Base-by-base conservation (phyloP, 2,797 vertebrate genomes). In the Anniella stebbinsi region DNA sequence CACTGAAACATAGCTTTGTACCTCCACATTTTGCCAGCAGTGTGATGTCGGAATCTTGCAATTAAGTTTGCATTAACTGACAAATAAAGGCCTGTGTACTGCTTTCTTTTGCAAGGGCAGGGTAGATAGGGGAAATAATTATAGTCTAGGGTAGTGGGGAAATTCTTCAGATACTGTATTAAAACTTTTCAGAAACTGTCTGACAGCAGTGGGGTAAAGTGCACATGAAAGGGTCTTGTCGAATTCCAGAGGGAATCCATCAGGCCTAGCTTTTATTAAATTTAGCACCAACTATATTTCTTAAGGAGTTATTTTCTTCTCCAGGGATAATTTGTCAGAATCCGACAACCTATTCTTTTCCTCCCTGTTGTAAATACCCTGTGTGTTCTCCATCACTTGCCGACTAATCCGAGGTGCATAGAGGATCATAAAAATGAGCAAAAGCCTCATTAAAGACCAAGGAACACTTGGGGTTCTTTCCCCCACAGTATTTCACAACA, bases 261-360 rank as follows among this genome's bases (percentile, higher is more conserved):
- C 93, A 92, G 93, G 92, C 88, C 87, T 92, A 92, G 94, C 86
- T 96, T 96, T 95, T 96, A 96, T 95, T 96, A 95, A 95, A 93
- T 94, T 96, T 94, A 96, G 93, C 92, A 95, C 88, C 89, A 93
- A 95, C 94, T 93, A 91, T 95, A 96, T 96, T 96, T 96, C 96
- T 96, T 93, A 92, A 10, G 92, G 95, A 96, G 93, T 96, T 96
- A 94, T 96, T 96, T 95, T 95, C 91, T 94, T 96, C 92, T 94
- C 93, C 77, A 48, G 96, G 95, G 94, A 96, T 95, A 94, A 96
- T 96, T 96, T 96, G 95, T 96, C 95, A 96, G 93, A 95, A 91
- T 93, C 91, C 88, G 96, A 95, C 96, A 96, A 93, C 91, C 86
- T 93, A 90, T 96, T 94, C 94, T 92, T 95, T 95, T 92, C 92